Conservation (phyloP, 2,888 invertebrate species). For the Coleophora flavipennella region DNA sequence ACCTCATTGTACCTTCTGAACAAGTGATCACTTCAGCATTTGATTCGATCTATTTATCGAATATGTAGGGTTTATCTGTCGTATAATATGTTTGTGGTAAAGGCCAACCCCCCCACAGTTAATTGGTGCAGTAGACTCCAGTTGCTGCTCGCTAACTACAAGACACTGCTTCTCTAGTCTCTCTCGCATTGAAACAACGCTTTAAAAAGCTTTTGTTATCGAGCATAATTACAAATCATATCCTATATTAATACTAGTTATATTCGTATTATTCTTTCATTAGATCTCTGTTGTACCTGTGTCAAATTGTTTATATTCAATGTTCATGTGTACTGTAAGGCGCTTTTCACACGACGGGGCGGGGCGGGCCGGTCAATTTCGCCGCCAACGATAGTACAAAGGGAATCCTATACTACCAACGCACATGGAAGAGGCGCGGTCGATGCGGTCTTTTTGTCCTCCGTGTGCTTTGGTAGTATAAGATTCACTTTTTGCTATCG, state of each 20-base stretch:
- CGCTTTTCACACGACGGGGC: no score
- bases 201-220: conserved; percentile 55
- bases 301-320: conserved; percentile 63
- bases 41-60: conserved; percentile 33
- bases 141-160: conserved; percentile 52
- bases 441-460: no score
- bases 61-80: conserved; percentile 31
- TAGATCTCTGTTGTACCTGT: conserved; percentile 73
- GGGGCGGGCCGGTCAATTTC: no score
- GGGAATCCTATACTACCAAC: no score
- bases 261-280: conserved; percentile 70
- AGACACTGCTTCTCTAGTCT: conserved; percentile 68
- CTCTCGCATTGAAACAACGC: conserved; percentile 61
- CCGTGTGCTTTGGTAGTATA: no score
- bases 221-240: conserved; percentile 69
- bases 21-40: conserved; percentile 33
- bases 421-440: no score
- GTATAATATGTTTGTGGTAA: conserved; percentile 30
- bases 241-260: conserved; percentile 65
- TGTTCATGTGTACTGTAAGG: conserved; percentile 60
- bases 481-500: no score
- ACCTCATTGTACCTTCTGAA: conserved; percentile 22
- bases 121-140: conserved; percentile 71
- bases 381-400: no score
- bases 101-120: conserved; percentile 59